Conservation (phyloP, 2,888 invertebrate genomes). For the Encarsia formosa region DNA sequence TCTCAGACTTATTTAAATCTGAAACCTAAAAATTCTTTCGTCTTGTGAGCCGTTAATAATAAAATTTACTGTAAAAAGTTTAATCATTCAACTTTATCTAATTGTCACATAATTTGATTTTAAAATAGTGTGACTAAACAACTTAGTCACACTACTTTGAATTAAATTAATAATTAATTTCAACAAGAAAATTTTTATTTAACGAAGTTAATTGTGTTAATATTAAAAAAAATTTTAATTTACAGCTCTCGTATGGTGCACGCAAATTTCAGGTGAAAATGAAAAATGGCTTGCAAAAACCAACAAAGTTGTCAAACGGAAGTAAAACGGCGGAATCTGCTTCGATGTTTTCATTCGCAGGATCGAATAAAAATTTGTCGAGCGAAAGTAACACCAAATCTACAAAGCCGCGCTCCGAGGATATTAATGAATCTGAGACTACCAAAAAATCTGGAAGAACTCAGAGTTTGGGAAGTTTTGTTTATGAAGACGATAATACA, state of each 20-base stretch:
- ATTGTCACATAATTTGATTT: no score
- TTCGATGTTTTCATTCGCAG: constrained; percentile 13
- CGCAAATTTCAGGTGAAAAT: constrained; percentile 40
- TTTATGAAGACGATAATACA: constrained; percentile 28
- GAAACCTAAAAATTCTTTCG: no score
- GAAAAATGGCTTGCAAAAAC: constrained; percentile 14
- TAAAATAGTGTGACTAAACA: no score
- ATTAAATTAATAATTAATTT: no score
- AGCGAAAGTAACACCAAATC: constrained; percentile 13
- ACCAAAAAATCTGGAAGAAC: constrained; percentile 1
- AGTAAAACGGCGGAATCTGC: neutral
- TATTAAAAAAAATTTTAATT: constrained; percentile 1
- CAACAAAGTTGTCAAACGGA: neutral
- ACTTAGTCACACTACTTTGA: no score
- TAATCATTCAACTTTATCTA: no score
- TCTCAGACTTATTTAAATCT: no score
- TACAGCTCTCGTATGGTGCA: constrained; percentile 40
- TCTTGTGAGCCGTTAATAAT: no score
- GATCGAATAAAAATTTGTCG: constrained; percentile 19
- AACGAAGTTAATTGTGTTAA: no score
- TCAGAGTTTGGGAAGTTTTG: constrained; percentile 11
- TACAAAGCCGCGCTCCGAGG: constrained; percentile 5
- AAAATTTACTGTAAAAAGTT: no score
- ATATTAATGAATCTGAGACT: constrained; percentile 10
- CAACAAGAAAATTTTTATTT: no score